phyloP scores from a whole-genome alignment of 2,888 invertebrate species.

The Agrotis ipsilon region DNA sequence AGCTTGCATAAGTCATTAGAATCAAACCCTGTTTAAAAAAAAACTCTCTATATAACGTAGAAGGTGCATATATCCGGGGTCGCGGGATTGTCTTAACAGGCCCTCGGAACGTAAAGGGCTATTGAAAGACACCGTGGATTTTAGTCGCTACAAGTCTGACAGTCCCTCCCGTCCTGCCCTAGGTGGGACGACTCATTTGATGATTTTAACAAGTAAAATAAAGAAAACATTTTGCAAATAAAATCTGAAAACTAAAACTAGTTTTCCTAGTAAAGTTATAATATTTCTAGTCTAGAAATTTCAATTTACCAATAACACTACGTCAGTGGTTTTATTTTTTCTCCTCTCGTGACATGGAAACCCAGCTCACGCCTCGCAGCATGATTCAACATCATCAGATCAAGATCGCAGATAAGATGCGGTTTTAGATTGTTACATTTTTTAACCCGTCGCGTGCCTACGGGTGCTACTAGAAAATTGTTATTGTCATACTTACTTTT shows the following conservation, averaged over 20 bases:
- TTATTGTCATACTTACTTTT: slow-evolving; percentile 63
- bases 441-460: slow-evolving; percentile 61
- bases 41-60: no score
- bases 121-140: no score
- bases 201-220: no score
- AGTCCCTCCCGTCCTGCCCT: no score
- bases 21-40: no score
- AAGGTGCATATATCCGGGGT: no score
- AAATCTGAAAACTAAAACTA: background rate
- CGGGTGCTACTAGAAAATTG: slow-evolving; percentile 58
- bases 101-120: no score
- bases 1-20: no score
- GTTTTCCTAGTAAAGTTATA: background rate
- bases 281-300: background rate
- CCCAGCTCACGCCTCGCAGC: slow-evolving; percentile 52
- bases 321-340: slow-evolving; percentile 11
- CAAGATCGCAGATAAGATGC: slow-evolving; percentile 59
- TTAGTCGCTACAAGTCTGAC: no score
- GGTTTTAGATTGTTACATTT: slow-evolving; percentile 49
- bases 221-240: background rate
- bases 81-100: no score
- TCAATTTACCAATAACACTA: slow-evolving; percentile 5
- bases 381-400: slow-evolving; percentile 46
- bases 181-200: no score
- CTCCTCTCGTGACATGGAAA: slow-evolving; percentile 45